Base-by-base conservation (phyloP, 2,113 vertebrate genomes). In the Aspidoscelis tigris region DNA sequence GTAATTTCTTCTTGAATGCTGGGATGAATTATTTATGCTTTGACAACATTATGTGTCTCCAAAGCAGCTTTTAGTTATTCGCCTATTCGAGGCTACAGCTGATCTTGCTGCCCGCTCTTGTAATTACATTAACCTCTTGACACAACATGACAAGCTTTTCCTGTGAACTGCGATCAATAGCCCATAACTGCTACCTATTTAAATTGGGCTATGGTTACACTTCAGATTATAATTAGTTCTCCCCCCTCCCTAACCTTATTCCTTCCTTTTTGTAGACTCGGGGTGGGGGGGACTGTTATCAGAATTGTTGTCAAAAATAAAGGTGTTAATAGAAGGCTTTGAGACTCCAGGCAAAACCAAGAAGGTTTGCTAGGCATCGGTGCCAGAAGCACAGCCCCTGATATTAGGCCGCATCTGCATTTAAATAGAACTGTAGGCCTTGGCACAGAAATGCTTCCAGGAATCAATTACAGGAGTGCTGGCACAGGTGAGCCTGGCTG, bases 111-210 rank as follows among this genome's bases (percentile, higher is more conserved):
- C 95, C 96, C 93, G 88, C 93, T 96, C 96, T 96, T 97, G 96
- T 97, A 97, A 97, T 97, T 96, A 95, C 96, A 96, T 97, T 97
- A 97, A 97, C 96, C 96, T 96, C 92, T 93, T 95, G 95, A 96
- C 96, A 96, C 94, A 92, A 97, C 96, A 97, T 95, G 96, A 96
- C 95, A 96, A 96, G 96, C 92, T 95, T 96, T 97, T 96, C 96
- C 96, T 96, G 94, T 94, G 95, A 84, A 76, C 93, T 93, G 90
- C 89, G 86, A 97, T 97, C 96, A 96, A 97, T 97, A 96, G 95
- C 94, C 94, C 94, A 96, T 95, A 96, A 95, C 95, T 95, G 94
- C 89, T 94, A 94, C 96, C 94, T 96, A 91, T 96, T 96, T 96
- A 96, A 80, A 96, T 95, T 93, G 90, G 93, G 81, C 90, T 78